Evolutionary conservation across 64 coral and sea anemone genomes (phyloP), one percentile per base, ranked within the genome.

Genomic region (Hydrozoanthus tunicans): DNA sequence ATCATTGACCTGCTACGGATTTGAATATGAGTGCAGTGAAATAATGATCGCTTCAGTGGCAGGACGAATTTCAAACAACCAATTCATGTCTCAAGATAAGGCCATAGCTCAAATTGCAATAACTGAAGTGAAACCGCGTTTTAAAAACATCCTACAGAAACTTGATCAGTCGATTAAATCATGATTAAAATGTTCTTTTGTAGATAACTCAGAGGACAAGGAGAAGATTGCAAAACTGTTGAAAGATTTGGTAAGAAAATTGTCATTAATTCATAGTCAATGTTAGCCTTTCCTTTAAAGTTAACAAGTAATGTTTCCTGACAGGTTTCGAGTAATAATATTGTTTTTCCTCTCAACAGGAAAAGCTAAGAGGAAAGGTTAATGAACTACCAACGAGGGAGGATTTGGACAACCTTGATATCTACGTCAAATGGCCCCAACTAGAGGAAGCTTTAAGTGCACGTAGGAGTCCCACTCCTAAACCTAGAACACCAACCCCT

Each of bases 351-450:
- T 43, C 79, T 53, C 69, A 89, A 25, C 60, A 96, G 95, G 67
- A 96, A 89, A 91, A 91, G 53, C 82, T 96, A 20, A 94, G 91
- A 73, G 91, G 90, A 61, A 61, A 90, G 65, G 95, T 96, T 13
- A 79, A 94, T 74, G 90, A 94, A 0, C 90, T 96, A 23, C 95
- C 95, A 63, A 96, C 95, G 51, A 96, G 77, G 70, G 92, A 96
- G 12, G 92, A 96, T 54, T 78, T 96, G 57, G 62, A 93, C 9
- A 85, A 94, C 73, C 57, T 94, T 77, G 92, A 96, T 59, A 94
- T 96, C 61, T 96, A 93, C 90, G 95, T 96, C 12, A 96, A 96
- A 90, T 96, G 95, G 95, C 95, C 95, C 9, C 92, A 96, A 58
- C 77, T 96, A 61, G 95, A 96, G 15, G 95, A 94, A 17, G 92